Base-by-base conservation (phyloP, 2,113 vertebrate species). In the Mirounga angustirostris region DNA sequence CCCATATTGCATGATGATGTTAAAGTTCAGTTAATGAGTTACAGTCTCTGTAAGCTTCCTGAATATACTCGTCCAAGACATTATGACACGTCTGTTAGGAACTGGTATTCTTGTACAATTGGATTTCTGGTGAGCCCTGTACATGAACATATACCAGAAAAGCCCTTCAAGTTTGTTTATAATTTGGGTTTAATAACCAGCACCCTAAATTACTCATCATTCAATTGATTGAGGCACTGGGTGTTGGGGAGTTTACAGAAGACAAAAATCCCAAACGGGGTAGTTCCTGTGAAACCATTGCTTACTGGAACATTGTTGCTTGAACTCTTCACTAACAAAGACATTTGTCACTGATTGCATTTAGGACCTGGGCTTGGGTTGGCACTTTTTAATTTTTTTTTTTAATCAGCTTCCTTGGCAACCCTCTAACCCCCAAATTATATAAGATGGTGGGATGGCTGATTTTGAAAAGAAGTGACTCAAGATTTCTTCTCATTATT, bases 401-500 rank as follows among this genome's bases (percentile, higher is more conserved):
- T n/a, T 67, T 18, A 50, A 56, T 46, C 63, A 22, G n/a, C 33
- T 95, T 67, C 52, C 36, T 69, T 74, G 40, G 67, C 74, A 43
- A 81, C n/a, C 8, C 15, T 1, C 11, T 28, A 7, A 13, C 9
- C 50, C 13, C 58, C 65, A 9, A 40, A 33, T 65, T 85, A 54
- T 36, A 4, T 50, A 63, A 91, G 43, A 54, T 8, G 84, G 30
- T 86, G 6, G 58, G 30, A 52, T 73, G 96, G 96, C 96, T 71
- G 61, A 65, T 95, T 88, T 78, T 90, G 52, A 22, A 76, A 59
- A 92, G 6, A 16, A 86, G 79, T 94, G 92, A 85, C 80, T 63
- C 95, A 97, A n/a, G 93, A 95, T 98, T 98, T 97, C 95, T 98
- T 96, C 94, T 89, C 10, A 71, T 97, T 91, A 69, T 96, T 98